Evolutionary conservation across 2,888 invertebrate species (phyloP).

Genomic region (Ethmia dodecea): DNA sequence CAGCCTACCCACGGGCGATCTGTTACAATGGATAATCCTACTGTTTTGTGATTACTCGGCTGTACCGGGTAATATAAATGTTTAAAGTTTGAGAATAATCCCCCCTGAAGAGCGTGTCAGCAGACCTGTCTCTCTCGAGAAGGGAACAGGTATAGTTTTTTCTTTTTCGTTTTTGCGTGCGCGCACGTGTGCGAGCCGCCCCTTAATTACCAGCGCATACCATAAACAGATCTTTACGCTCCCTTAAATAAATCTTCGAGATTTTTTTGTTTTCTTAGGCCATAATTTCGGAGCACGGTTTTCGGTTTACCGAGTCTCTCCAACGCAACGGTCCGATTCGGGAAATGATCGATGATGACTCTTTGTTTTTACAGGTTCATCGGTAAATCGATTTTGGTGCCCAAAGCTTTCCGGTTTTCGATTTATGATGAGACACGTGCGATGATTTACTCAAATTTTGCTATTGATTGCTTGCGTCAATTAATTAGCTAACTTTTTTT

Average conservation of each 20-base stretch:
- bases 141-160: constrained; percentile 72
- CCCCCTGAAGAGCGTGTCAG: constrained; percentile 60
- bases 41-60: too few species aligned
- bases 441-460: too few species aligned
- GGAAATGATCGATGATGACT: constrained; percentile 61
- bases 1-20: too few species aligned
- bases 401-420: too few species aligned
- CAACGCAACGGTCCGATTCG: constrained; percentile 33
- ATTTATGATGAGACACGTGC: too few species aligned
- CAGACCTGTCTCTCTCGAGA: constrained; percentile 68
- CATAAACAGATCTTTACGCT: constrained; percentile 79
- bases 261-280: constrained; percentile 64
- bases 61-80: too few species aligned
- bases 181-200: constrained; percentile 73
- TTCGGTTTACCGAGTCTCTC: constrained; percentile 55
- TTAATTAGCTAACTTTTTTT: too few species aligned
- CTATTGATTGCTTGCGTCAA: too few species aligned
- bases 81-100: constrained; percentile 48
- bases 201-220: constrained; percentile 78
- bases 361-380: constrained; percentile 68
- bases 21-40: too few species aligned
- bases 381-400: constrained; percentile 43
- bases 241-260: constrained; percentile 75
- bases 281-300: constrained; percentile 61
- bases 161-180: constrained; percentile 64